These are phyloP conservation scores for Cephalopterus ornatus DNA, from an alignment of 2,113 vertebrate species.

Conservation along the genomic window DNA sequence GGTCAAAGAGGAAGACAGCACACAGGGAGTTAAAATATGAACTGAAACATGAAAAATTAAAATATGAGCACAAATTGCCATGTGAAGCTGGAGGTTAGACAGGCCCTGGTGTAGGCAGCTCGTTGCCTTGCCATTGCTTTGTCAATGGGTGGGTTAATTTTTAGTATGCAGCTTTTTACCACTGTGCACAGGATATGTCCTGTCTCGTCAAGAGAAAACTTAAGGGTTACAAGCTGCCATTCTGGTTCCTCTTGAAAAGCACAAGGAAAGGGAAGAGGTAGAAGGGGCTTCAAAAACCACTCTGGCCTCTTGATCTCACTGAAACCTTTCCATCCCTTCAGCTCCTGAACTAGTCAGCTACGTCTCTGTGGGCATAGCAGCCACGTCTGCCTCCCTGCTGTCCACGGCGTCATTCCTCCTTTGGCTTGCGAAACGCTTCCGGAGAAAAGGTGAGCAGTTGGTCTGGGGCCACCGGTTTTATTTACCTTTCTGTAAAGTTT, in stretches of 20 bases:
- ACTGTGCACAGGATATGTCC: not conserved
- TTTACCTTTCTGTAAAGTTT: not conserved
- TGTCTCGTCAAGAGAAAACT: not conserved
- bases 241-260: not conserved
- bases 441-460: constrained; percentile 61
- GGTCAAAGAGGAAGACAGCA: not conserved
- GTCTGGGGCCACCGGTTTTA: not conserved
- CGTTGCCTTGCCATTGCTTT: not conserved
- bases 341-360: constrained; percentile 15
- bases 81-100: not conserved
- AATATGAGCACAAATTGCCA: not conserved
- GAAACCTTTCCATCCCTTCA: constrained; percentile 2
- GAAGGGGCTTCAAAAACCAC: not conserved
- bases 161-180: not conserved
- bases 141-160: not conserved
- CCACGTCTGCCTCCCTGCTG: constrained; percentile 38
- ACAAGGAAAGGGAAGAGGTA: not conserved
- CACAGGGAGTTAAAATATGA: not conserved
- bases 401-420: constrained; percentile 24
- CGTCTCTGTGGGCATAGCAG: constrained; percentile 21
- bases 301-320: not conserved
- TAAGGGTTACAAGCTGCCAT: not conserved
- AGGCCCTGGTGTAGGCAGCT: not conserved
- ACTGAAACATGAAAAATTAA: not conserved
- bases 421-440: constrained; percentile 60